Evolutionary conservation across 1,140 invertebrate genomes (phyloP).

Genomic region (Aphidius ervi): DNA sequence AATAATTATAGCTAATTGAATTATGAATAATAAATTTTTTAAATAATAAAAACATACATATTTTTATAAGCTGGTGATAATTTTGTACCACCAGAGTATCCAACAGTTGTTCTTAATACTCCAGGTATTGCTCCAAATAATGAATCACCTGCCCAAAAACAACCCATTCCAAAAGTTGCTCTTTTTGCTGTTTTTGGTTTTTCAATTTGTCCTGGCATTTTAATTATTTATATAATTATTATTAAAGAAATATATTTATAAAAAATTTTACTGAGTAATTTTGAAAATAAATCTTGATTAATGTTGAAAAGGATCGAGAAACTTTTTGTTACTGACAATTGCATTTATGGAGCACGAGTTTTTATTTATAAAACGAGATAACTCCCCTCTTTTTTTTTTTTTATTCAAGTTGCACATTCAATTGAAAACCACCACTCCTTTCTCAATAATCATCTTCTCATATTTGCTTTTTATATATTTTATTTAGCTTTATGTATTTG

Average conservation of each 20-base stretch:
- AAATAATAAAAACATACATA: constrained; percentile 63
- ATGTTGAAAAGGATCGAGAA: no score
- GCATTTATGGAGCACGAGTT: no score
- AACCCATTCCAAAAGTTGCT: constrained; percentile 93
- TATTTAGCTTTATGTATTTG: no score
- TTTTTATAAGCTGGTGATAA: constrained; percentile 78
- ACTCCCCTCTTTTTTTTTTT: no score
- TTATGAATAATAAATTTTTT: not conserved
- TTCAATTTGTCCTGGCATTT: constrained; percentile 48
- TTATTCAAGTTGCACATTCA: no score
- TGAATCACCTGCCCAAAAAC: constrained; percentile 95
- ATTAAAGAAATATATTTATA: not conserved
- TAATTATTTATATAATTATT: constrained; percentile 12
- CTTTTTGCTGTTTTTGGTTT: constrained; percentile 47
- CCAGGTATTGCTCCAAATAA: constrained; percentile 82
- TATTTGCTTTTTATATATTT: no score
- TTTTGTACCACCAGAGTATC: constrained; percentile 86
- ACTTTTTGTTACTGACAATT: no score
- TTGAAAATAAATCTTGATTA: no score
- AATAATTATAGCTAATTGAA: not conserved
- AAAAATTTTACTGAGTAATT: not conserved
- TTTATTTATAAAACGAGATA: no score
- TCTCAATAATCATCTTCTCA: no score
- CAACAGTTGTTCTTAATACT: constrained; percentile 86
- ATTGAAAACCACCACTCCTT: no score